These are phyloP conservation scores for Lathamus discolor DNA, from an alignment of 2,113 vertebrate species.

Conservation along the genomic window DNA sequence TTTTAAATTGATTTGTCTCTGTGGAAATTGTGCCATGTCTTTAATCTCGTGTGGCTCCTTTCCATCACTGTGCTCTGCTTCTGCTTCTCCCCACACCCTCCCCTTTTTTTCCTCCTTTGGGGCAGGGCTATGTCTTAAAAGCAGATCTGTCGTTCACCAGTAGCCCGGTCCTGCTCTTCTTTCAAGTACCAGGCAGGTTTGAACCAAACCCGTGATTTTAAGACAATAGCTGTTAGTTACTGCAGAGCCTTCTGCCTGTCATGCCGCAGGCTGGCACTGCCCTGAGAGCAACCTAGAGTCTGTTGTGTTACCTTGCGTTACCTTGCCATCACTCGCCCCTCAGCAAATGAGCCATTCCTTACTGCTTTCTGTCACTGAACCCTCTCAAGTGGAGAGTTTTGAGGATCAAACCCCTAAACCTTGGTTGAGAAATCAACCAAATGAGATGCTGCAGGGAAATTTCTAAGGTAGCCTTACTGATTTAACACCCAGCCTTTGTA, in stretches of 20 bases:
- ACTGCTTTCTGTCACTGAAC: neutral
- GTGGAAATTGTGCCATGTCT: neutral
- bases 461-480: neutral
- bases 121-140: neutral
- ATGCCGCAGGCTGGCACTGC: neutral
- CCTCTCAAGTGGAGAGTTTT: neutral
- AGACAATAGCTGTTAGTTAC: neutral
- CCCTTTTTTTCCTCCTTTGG: neutral
- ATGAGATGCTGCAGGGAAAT: neutral
- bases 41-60: neutral
- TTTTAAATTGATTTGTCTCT: neutral
- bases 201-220: neutral
- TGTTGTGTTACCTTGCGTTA: neutral
- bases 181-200: neutral
- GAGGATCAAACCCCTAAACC: neutral
- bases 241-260: neutral
- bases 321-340: accelerated
- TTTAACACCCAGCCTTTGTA: neutral
- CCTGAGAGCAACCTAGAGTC: neutral
- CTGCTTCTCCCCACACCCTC: neutral
- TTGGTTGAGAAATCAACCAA: neutral
- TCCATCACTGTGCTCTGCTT: neutral
- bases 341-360: neutral
- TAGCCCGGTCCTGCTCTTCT: neutral
- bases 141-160: neutral